A percentile compares a stretch with the other conserved stretches of the same genome.
Evolutionary conservation across 92 coral and sea anemone genomes (phyloP).

Genomic region (Blastomussa wellsi): DNA sequence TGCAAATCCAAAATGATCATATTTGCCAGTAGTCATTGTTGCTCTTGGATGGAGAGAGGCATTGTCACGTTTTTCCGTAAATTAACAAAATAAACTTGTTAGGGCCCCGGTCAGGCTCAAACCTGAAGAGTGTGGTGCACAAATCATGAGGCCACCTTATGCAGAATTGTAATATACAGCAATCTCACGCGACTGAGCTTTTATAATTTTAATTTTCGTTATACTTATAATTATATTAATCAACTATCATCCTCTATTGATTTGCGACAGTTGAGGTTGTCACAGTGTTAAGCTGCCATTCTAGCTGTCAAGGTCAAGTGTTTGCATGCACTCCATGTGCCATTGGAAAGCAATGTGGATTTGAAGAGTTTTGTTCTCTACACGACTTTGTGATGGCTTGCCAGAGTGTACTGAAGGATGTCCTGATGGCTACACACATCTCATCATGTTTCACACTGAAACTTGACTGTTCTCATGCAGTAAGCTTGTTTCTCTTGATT

Average conservation of each 20-base stretch:
- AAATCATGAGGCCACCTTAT: too few relatives aligned
- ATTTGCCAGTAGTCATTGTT: too few relatives aligned
- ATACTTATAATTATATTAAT: background rate
- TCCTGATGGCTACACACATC: slow-evolving; percentile 71
- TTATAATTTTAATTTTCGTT: too few relatives aligned
- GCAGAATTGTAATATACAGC: too few relatives aligned
- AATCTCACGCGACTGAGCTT: too few relatives aligned
- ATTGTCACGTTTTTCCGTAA: too few relatives aligned
- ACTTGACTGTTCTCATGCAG: slow-evolving; percentile 92
- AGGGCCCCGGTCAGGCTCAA: too few relatives aligned
- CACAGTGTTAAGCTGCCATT: slow-evolving; percentile 87
- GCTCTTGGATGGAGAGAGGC: too few relatives aligned
- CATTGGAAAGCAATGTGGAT: slow-evolving; percentile 70
- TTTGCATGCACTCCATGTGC: slow-evolving; percentile 91
- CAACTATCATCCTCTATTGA: background rate
- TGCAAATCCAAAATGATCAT: too few relatives aligned
- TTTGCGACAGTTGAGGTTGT: slow-evolving; percentile 76
- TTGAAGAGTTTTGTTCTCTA: slow-evolving; percentile 95
- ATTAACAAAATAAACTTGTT: too few relatives aligned
- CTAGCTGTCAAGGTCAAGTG: slow-evolving; percentile 92
- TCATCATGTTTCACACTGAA: slow-evolving; percentile 96
- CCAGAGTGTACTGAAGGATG: slow-evolving; percentile 72
- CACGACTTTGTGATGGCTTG: slow-evolving; percentile 87
- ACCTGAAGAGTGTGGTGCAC: too few relatives aligned
- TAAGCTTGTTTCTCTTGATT: slow-evolving; percentile 23